Evolutionary conservation across 2,797 vertebrate species (phyloP), one percentile per base, ranked within the genome.

Genomic region (Megaceryle alcyon): DNA sequence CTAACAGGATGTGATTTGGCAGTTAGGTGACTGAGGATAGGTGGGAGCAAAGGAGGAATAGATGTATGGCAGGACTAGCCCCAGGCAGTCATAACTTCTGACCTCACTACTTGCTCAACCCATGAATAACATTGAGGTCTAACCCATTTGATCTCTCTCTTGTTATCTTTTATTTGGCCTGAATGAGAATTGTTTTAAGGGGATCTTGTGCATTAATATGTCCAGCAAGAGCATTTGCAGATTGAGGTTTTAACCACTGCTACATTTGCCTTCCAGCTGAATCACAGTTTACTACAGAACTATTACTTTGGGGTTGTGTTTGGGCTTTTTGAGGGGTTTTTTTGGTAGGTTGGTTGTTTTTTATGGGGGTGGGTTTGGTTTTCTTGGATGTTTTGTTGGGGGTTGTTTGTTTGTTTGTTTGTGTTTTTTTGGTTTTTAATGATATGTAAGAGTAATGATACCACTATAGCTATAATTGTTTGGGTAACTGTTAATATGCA

Each of bases 401-500:
- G 10, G 10, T 39, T 39, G 12, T 39, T 35, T 35, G 35, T 3
- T 63, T 39, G 8, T 49, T 49, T 13, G 33, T 22, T 48, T 20
- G 8, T 19, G 18, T 23, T 12, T 29, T 64, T 43, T 44, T 29
- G 35, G 35, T 64, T 43, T 65, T 8, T 6, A 72, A 39, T 60
- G 0, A 77, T 37, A 26, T 13, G 17, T 73, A 48, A 66, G 71
- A 85, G 35, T 91, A 91, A 82, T 66, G 77, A 53, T 20, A 41
- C 28, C 21, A 51, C 51, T 80, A 12, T 15, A 53, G 37, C 31
- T 43, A 25, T 2, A 96, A 57, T 0, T 0, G 53, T 71, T 70
- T 33, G n/a, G 28, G 13, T 39, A 72, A 64, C 94, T 51, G 28
- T 83, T 94, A 86, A 88, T 69, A 70, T 56, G 49, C 8, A 23